Conservation (phyloP, 2,797 vertebrate genomes). For the Pygocentrus nattereri region DNA sequence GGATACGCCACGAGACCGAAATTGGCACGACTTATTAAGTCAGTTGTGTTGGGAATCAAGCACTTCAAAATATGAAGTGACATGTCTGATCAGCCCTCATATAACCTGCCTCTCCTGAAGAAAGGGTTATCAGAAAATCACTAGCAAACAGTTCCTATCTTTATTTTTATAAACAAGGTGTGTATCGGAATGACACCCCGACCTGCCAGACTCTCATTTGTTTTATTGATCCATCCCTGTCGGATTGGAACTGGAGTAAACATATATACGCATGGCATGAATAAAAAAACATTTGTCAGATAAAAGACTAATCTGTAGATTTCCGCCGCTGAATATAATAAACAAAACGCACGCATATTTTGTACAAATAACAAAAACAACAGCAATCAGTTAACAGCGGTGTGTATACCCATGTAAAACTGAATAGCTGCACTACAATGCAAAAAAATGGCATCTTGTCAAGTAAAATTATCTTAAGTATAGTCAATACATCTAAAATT, state of each 20-base stretch:
- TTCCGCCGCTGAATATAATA: neutral
- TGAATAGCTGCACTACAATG: too few relatives aligned
- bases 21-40: conserved; percentile 46
- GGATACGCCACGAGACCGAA: conserved; percentile 32
- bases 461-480: too few relatives aligned
- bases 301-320: conserved; percentile 3
- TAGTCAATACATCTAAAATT: too few relatives aligned
- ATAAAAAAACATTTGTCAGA: conserved; percentile 19
- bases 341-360: neutral
- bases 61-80: conserved; percentile 36
- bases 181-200: neutral
- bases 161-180: conserved; percentile 25
- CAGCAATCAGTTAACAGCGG: neutral
- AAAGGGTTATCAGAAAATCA: conserved; percentile 11
- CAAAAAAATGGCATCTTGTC: too few relatives aligned
- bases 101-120: conserved; percentile 29
- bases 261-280: neutral
- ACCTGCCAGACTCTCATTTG: conserved; percentile 22
- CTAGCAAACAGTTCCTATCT: neutral
- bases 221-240: conserved; percentile 20
- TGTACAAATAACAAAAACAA: neutral
- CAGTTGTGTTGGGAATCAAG: conserved; percentile 38
- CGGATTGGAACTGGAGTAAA: neutral
- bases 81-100: conserved; percentile 39
- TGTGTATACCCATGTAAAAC: neutral